A percentile compares a stretch with the other conserved stretches of the same genome.
phyloP scores from a whole-genome alignment of 2,797 vertebrate genomes.

The Aphelocoma californica region DNA sequence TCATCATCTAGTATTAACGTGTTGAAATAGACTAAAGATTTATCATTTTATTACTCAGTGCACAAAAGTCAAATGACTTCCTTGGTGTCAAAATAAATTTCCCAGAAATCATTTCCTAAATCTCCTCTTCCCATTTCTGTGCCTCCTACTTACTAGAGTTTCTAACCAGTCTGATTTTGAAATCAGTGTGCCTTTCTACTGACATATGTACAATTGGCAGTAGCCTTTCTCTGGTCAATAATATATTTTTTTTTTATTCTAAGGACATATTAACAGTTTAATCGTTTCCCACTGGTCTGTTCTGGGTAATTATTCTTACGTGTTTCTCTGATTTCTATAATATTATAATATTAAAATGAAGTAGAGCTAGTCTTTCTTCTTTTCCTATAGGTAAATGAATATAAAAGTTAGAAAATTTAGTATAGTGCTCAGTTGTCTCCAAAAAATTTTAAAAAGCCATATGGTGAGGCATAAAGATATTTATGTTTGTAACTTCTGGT shows the following conservation, averaged over 20 bases:
- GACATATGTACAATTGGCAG: not conserved
- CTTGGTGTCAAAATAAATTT: constrained; percentile 33
- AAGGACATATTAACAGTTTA: not conserved
- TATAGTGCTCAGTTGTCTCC: not conserved
- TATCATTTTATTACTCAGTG: not conserved
- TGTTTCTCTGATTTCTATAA: not conserved
- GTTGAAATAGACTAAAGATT: constrained; percentile 1
- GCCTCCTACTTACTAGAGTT: not conserved
- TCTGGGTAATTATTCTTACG: not conserved
- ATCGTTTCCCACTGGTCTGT: not conserved
- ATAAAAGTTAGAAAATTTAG: not conserved
- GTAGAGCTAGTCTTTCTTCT: not conserved
- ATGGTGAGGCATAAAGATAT: not conserved
- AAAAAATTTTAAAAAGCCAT: not conserved
- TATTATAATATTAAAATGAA: not conserved
- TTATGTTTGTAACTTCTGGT: not conserved
- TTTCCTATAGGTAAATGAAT: not conserved
- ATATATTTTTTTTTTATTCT: not conserved
- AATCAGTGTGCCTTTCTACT: not conserved
- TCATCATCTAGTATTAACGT: not conserved
- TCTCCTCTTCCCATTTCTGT: not conserved
- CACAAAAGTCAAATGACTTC: constrained; percentile 26
- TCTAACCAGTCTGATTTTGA: not conserved
- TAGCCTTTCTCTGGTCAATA: not conserved
- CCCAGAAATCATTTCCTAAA: not conserved